Base-by-base conservation (phyloP, 2,797 vertebrate genomes). In the Schizopygopsis malacanthus region DNA sequence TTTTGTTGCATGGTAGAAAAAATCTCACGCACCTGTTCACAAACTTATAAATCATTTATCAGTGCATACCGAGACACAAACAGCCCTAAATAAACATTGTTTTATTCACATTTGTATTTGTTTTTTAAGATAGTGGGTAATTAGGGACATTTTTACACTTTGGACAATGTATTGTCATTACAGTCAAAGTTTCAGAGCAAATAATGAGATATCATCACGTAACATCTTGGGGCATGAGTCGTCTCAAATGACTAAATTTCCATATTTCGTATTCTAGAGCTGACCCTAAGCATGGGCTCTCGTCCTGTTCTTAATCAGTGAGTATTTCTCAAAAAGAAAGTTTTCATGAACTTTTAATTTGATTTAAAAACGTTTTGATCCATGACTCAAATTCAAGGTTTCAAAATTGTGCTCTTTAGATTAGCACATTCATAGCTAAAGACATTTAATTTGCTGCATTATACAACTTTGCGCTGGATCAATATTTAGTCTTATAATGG, bases 1-100 rank as follows among this genome's bases (percentile, higher is more conserved):
- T 89, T 89, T 65, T 84, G 37, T 89, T 88, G 89, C 45, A 87
- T 52, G 28, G 18, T 37, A 86, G 85, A 86, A 79, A 59, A 43
- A 33, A 25, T 61, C 67, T 67, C 16, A 67, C 16, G 69, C 75
- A 67, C 15, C 72, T 65, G 83, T 79, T 85, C 8, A 71, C 28
- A 72, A 33, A 50, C 54, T 41, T 1, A 43, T 43, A 39, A 18
- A 71, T 71, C 0, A 70, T 70, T 47, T 70, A 54, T 82, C 67
- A 82, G 79, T 47, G 15, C 16, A 25, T 83, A 20, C 28, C 4
- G 8, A 18, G 33, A 78, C 16, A 67, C 47, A 84, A 67, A 50
- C 56, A 59, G 20, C 7, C 33, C 65, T 39, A 39, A 81, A 70
- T 41, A 70, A 81, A 25, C 79, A 79, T 79, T 10, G 33, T 59